Conservation (phyloP, 2,113 vertebrate species). For the Panurus biarmicus region DNA sequence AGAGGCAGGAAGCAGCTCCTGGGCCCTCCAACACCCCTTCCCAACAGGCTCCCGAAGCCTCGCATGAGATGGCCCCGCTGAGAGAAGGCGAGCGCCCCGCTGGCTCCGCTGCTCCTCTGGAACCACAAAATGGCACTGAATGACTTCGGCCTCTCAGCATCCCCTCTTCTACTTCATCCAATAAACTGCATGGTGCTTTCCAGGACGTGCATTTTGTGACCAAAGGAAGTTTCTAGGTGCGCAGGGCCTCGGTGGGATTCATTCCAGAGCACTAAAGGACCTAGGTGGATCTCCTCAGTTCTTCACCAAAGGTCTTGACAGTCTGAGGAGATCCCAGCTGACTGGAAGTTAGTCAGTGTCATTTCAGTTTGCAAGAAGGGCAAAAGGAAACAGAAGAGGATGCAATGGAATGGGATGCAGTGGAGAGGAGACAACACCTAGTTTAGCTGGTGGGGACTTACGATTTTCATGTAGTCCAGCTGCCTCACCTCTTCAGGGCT, state of each 20-base stretch:
- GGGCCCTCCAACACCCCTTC: rapidly evolving
- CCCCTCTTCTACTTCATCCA: background rate
- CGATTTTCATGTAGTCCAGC: too few species aligned
- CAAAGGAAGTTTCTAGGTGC: background rate
- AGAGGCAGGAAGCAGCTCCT: too few species aligned
- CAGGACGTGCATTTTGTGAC: rapidly evolving
- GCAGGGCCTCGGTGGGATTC: background rate
- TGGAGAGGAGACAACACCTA: background rate
- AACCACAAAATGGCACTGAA: background rate
- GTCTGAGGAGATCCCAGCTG: background rate
- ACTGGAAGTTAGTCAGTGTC: background rate
- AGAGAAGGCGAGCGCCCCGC: rapidly evolving
- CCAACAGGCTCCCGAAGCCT: background rate
- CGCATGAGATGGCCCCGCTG: rapidly evolving
- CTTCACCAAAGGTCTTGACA: background rate
- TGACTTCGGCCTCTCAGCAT: background rate
- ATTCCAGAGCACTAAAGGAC: background rate
- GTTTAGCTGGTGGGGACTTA: background rate
- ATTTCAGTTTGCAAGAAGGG: background rate
- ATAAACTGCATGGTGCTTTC: background rate
- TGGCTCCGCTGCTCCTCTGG: background rate
- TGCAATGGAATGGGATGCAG: background rate
- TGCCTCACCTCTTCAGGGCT: background rate
- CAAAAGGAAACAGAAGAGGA: background rate
- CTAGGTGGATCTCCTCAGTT: background rate